Conservation (phyloP, 1,140 invertebrate genomes). For the Microplitis demolitor region DNA sequence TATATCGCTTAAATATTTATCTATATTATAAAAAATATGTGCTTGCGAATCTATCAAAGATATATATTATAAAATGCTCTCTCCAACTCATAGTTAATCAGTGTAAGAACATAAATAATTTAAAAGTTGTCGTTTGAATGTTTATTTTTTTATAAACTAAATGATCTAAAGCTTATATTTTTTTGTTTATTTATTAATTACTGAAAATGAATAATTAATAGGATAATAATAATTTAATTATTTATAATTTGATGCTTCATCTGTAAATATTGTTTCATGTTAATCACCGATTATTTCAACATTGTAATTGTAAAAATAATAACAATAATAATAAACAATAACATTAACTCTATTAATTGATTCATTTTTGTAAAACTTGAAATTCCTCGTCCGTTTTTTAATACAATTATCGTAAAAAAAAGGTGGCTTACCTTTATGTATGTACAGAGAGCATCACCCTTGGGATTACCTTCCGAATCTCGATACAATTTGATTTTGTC, state of each 20-base stretch:
- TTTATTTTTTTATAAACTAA: too few species aligned
- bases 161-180: too few species aligned
- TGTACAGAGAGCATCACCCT: conserved; percentile 88
- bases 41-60: background rate
- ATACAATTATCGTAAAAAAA: background rate
- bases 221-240: background rate
- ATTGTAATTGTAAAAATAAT: background rate
- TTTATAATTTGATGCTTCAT: conserved; percentile 2
- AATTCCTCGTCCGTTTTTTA: too few species aligned
- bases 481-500: conserved; percentile 88
- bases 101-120: background rate
- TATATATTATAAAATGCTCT: too few species aligned
- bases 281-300: background rate
- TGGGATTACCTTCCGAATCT: conserved; percentile 77
- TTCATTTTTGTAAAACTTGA: background rate
- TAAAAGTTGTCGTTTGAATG: background rate
- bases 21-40: conserved; percentile 11
- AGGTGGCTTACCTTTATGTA: conserved; percentile 83
- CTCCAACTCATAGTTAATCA: too few species aligned
- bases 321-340: background rate
- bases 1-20: conserved; percentile 19
- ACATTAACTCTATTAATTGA: background rate
- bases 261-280: conserved; percentile 5
- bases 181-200: background rate
- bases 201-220: too few species aligned